Evolutionary conservation across 2,888 invertebrate genomes (phyloP), one percentile per base, ranked within the genome.

Genomic region (Corbicula japonica): DNA sequence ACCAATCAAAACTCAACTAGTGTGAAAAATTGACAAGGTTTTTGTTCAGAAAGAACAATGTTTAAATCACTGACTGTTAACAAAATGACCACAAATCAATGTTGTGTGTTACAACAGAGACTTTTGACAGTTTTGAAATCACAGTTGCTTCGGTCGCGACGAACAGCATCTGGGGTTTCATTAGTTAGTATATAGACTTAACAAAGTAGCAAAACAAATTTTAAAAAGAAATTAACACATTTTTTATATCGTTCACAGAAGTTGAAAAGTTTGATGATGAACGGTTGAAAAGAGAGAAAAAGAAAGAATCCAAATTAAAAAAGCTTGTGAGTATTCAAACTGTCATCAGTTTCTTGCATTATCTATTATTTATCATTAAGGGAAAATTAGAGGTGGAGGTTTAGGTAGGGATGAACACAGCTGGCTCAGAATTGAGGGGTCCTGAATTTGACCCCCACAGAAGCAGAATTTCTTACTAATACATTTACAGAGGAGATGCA

Each of bases 221-320:
- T n/a, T n/a, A n/a, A n/a, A n/a, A n/a, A n/a, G n/a, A n/a, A n/a
- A n/a, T n/a, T n/a, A n/a, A n/a, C n/a, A n/a, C n/a, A n/a, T n/a
- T 66, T 44, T 54, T 46, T 63, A 60, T 85, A 76, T 80, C 66
- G 60, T 75, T 84, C 82, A 44, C 86, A 90, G 98, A 98, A 92
- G 97, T 97, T 89, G 95, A 97, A 38, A 97, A 97, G 93, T 97
- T 97, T 93, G 98, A 98, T 91, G 97, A 97, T 92, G 93, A 93
- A 76, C 89, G 92, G 74, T 90, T 91, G 68, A 92, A 92, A 78
- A 88, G 94, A 80, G 96, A 95, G 88, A 95, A 95, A 86, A 95
- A 95, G 94, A 95, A 95, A 93, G 96, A 96, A 93, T 96, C 95
- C 84, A 92, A 90, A 83, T 92, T 92, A 82, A 93, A 93, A 88